Evolutionary conservation across 2,888 invertebrate species (phyloP).

Genomic region (Epiblema foenella): DNA sequence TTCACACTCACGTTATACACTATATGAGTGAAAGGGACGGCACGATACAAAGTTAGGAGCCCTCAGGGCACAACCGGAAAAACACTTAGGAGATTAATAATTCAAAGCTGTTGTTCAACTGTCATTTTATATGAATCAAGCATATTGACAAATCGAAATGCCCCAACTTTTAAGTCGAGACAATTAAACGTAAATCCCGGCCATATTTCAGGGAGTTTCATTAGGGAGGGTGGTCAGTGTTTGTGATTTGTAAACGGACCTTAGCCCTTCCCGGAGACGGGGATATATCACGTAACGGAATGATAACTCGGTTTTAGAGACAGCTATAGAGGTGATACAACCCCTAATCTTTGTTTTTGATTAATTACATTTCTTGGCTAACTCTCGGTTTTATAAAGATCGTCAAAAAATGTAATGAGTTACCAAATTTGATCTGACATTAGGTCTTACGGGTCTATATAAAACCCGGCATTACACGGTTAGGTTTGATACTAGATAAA

Average conservation of each 20-base stretch:
- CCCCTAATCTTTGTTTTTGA: neutral
- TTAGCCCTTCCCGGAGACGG: conserved; percentile 83
- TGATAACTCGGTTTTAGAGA: conserved; percentile 78
- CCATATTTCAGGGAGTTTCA: conserved; percentile 45
- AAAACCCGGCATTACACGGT: too few relatives aligned
- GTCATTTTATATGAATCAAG: neutral
- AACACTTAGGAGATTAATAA: too few relatives aligned
- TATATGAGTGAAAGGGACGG: too few relatives aligned
- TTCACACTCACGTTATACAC: too few relatives aligned
- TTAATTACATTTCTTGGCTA: too few relatives aligned
- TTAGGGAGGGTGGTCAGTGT: conserved; percentile 77
- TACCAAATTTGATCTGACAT: too few relatives aligned
- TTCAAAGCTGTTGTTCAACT: neutral
- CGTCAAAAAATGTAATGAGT: too few relatives aligned
- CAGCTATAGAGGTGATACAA: conserved; percentile 60
- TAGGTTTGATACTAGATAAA: too few relatives aligned
- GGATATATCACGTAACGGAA: conserved; percentile 83
- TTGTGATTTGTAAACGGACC: conserved; percentile 85
- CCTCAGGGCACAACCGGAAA: too few relatives aligned
- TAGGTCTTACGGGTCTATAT: too few relatives aligned
- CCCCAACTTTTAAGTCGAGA: conserved; percentile 39
- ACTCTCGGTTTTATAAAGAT: too few relatives aligned
- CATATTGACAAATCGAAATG: conserved; percentile 22
- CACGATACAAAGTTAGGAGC: too few relatives aligned
- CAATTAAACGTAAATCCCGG: conserved; percentile 44